Base-by-base conservation (phyloP, 1,140 invertebrate genomes). In the Macrostomum lignano region DNA sequence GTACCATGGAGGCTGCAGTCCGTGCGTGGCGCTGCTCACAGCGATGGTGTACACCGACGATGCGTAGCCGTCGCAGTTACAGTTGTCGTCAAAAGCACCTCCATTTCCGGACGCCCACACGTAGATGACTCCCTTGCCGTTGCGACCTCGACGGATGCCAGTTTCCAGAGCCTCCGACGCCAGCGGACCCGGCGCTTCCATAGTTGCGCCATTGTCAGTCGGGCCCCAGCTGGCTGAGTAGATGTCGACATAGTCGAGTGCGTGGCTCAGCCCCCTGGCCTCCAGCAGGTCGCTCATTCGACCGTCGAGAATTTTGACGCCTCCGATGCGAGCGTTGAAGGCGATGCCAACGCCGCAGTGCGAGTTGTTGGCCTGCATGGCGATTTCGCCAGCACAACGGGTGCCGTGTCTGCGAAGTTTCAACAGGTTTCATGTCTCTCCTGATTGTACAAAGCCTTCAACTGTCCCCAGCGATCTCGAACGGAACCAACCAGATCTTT, bases 251-350 rank as follows among this genome's bases (percentile, higher is more conserved):
- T 93, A 77, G 47, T 94, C 73, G 14, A 75, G 73, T 58, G 88
- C 88, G 17, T 84, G 65, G 37, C 77, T 78, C 3, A 98, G 61
- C 0, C 81, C 86, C 37, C 75, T 64, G 0, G 88, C 88, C 61
- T 96, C 88, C 10, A 96, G 81, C 0, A 77, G 77, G 61, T 96
- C 88, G 1, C 84, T 96, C 6, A 96, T 86, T 49, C 91, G 79
- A 21, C 86, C 88, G 50, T 96, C 86, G 42, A 96, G 53, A n/a
- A 26, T 11, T 23, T 10, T 44, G 52, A 63, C 63, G 71, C 76
- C 82, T 51, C 82, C 82, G 42, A 93, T 78, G 37, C 68, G 69
- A 21, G 86, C 76, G 29, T 77, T 73, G 51, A 69, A 93, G 0
- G 88, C 88, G 31, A 96, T 74, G 26, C 88, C 88, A 11, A 94